phyloP scores from a whole-genome alignment of 2,113 vertebrate species.

The Galbula dea region DNA sequence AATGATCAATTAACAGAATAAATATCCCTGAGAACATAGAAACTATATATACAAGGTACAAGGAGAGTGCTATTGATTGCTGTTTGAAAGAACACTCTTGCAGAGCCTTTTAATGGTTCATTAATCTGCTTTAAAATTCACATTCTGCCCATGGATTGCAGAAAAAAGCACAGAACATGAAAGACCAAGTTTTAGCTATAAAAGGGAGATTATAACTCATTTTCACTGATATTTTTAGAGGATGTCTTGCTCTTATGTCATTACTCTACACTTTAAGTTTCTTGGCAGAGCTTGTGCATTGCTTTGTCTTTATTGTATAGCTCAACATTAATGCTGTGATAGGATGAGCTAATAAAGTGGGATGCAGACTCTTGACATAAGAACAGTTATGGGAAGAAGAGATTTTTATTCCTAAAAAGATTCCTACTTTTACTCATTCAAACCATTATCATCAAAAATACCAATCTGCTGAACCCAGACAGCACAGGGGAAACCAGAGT shows the following conservation, averaged over 20 bases:
- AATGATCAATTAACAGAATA: slow-evolving; percentile 74
- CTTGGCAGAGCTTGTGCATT: slow-evolving; percentile 16
- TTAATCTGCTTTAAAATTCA: slow-evolving; percentile 75
- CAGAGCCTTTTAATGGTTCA: slow-evolving; percentile 67
- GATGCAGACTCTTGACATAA: neutral
- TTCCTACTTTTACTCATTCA: neutral
- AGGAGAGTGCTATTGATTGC: slow-evolving; percentile 61
- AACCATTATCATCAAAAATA: neutral
- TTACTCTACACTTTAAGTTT: neutral
- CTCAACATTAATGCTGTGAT: slow-evolving; percentile 29
- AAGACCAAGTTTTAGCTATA: slow-evolving; percentile 59
- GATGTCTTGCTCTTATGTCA: slow-evolving; percentile 43
- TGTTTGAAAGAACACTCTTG: slow-evolving; percentile 55
- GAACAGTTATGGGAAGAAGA: neutral
- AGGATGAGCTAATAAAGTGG: neutral
- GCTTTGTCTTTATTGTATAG: slow-evolving; percentile 42
- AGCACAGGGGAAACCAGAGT: neutral
- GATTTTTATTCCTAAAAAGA: neutral
- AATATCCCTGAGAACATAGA: slow-evolving; percentile 57
- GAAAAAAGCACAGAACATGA: slow-evolving; percentile 42
- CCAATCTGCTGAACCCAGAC: neutral
- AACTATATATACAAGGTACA: slow-evolving; percentile 26
- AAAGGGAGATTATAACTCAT: slow-evolving; percentile 62
- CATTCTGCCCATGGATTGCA: slow-evolving; percentile 55
- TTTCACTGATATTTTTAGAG: slow-evolving; percentile 56